phyloP scores from a whole-genome alignment of 2,797 vertebrate genomes.

The Rhinoraja longicauda region DNA sequence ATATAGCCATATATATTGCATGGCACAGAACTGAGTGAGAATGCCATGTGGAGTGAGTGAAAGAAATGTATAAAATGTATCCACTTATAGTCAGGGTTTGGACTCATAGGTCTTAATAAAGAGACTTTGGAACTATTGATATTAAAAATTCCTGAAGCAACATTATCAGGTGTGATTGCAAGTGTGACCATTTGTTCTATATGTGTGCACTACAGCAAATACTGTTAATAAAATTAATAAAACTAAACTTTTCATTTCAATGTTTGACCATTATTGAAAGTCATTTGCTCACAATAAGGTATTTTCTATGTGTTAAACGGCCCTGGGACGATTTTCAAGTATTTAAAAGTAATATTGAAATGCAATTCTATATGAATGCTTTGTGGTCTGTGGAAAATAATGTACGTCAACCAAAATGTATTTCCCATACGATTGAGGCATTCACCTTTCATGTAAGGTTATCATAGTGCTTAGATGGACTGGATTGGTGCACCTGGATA shows the following conservation, averaged over 20 bases:
- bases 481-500: neutral
- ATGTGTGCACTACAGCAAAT: neutral
- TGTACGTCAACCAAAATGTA: neutral
- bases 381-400: neutral
- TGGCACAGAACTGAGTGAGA: neutral
- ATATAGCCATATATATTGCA: neutral
- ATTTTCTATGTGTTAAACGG: neutral
- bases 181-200: neutral
- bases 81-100: neutral
- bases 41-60: neutral
- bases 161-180: neutral
- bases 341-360: neutral
- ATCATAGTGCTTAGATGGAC: neutral
- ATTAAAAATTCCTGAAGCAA: neutral
- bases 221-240: neutral
- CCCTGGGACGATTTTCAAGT: neutral
- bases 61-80: neutral
- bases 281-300: no score
- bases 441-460: neutral
- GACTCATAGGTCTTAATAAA: neutral
- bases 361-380: neutral
- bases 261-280: neutral
- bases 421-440: neutral
- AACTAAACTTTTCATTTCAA: neutral
- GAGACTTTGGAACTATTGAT: neutral